These are phyloP conservation scores for Myotis lucifugus DNA, from an alignment of 2,113 vertebrate genomes.

Conservation along the genomic window DNA sequence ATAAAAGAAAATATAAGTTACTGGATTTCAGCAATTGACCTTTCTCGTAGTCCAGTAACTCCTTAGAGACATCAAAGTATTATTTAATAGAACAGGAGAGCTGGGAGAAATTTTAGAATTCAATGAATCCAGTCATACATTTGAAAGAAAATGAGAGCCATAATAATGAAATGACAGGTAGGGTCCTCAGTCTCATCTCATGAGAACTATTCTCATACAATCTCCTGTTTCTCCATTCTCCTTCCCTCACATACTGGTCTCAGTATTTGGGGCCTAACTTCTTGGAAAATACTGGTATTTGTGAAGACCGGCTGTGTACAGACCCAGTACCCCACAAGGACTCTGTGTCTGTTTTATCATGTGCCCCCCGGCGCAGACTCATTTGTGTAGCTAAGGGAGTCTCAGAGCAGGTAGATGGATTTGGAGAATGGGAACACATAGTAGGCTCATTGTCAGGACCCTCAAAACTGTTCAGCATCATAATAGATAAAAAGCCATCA, in stretches of 20 bases:
- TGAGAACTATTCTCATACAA: not conserved
- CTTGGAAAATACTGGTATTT: not conserved
- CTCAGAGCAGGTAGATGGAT: not conserved
- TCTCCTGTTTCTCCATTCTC: not conserved
- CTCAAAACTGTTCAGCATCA: not conserved
- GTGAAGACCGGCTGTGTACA: not conserved
- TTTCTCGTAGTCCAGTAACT: not conserved
- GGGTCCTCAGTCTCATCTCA: not conserved
- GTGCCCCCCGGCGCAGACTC: not conserved
- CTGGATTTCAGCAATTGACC: not conserved
- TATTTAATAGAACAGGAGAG: not conserved
- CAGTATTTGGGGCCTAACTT: not conserved
- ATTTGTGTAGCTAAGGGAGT: not conserved
- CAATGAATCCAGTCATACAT: not conserved
- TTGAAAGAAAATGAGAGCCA: conserved; percentile 17
- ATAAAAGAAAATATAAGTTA: not conserved
- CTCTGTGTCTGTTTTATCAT: not conserved
- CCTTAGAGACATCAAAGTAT: not conserved
- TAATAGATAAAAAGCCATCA: not conserved
- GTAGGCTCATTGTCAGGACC: not conserved
- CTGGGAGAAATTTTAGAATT: not conserved
- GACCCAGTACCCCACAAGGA: not conserved
- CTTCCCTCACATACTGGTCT: not conserved
- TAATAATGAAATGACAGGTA: not conserved
- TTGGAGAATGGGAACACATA: not conserved